A percentile compares a stretch with the other conserved stretches of the same genome.
Conservation (phyloP, 1,140 invertebrate genomes). For the Oreohelix idahoensis region DNA sequence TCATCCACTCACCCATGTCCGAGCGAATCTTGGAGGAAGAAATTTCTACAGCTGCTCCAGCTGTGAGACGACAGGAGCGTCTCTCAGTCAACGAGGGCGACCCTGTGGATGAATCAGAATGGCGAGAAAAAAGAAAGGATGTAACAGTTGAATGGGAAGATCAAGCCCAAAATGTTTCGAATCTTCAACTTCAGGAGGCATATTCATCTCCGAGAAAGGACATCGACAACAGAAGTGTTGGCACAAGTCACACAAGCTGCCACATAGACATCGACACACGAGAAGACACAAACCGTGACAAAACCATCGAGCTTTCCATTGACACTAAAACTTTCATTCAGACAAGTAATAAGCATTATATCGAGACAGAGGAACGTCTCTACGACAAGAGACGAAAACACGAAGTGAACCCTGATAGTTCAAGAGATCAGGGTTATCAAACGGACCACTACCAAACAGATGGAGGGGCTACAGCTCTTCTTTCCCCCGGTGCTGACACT, state of each 20-base stretch:
- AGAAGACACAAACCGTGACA: not conserved
- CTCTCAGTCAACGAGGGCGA: not conserved
- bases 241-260: not conserved
- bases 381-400: slow-evolving; percentile 16
- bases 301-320: not conserved
- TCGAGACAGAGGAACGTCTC: not conserved
- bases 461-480: slow-evolving; percentile 3
- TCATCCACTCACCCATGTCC: slow-evolving; percentile 24
- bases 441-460: not conserved
- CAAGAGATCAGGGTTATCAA: not conserved
- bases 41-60: not conserved
- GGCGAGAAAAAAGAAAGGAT: not conserved
- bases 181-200: not conserved
- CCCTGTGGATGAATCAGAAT: slow-evolving; percentile 11
- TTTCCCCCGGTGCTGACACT: slow-evolving; percentile 24
- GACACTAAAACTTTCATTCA: not conserved
- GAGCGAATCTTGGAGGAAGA: not conserved
- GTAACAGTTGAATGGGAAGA: not conserved
- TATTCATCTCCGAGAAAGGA: too few relatives aligned
- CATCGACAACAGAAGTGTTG: too few relatives aligned
- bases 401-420: not conserved
- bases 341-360: not conserved
- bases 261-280: not conserved
- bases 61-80: not conserved
- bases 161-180: not conserved